A percentile compares a stretch with the other conserved stretches of the same genome.
phyloP scores from a whole-genome alignment of 2,888 invertebrate genomes.

The Acanthoscelides obtectus region DNA sequence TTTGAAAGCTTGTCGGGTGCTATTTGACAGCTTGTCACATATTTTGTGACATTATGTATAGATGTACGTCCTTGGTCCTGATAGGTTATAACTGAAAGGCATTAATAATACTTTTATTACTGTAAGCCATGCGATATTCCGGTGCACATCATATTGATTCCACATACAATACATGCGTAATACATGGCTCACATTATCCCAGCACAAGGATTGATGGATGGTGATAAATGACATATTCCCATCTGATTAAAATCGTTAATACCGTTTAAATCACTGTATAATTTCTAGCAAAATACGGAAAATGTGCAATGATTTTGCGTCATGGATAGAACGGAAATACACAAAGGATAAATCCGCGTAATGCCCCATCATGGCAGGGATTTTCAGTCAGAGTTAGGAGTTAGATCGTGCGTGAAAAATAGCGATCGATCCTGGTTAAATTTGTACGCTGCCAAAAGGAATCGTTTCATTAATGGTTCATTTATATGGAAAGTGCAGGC shows the following conservation, averaged over 20 bases:
- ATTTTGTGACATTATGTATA: too few relatives aligned
- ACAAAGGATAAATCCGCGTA: neutral
- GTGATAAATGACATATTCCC: neutral
- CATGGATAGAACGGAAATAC: neutral
- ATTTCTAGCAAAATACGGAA: neutral
- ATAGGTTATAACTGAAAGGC: too few relatives aligned
- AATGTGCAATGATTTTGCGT: neutral
- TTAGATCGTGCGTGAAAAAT: neutral
- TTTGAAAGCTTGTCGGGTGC: too few relatives aligned
- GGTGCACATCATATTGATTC: too few relatives aligned
- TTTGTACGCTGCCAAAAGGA: neutral
- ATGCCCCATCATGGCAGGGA: neutral
- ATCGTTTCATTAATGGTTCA: neutral
- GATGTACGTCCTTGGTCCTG: too few relatives aligned
- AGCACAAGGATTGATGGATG: neutral
- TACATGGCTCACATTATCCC: neutral
- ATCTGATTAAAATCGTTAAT: neutral
- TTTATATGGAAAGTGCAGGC: neutral
- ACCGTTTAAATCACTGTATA: neutral
- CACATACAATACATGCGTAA: neutral
- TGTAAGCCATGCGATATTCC: too few relatives aligned
- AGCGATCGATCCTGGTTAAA: neutral
- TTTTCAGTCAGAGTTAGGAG: neutral
- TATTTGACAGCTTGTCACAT: too few relatives aligned
- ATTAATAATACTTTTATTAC: too few relatives aligned